Percentiles rank a stretch among this genome's conserved stretches.
These are phyloP conservation scores for Physocephala rufipes DNA, from an alignment of 2,888 invertebrate genomes.

Conservation along the genomic window DNA sequence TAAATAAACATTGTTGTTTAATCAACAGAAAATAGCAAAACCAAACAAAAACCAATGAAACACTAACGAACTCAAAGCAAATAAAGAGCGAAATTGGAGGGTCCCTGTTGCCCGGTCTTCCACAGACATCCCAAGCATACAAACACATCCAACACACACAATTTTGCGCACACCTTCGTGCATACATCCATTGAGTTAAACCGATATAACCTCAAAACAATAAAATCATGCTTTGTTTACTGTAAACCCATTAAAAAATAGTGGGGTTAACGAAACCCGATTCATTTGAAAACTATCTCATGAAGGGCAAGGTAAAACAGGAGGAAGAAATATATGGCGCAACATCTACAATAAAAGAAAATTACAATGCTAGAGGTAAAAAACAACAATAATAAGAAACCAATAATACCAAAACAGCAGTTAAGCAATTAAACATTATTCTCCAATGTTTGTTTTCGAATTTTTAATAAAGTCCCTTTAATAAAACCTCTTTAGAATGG, in stretches of 20 bases:
- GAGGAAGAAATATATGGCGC: too few relatives aligned
- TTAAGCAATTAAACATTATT: too few relatives aligned
- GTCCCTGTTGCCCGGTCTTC: too few relatives aligned
- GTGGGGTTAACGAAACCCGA: not conserved
- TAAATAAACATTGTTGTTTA: conserved; percentile 28
- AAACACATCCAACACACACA: not conserved
- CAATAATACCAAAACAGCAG: too few relatives aligned
- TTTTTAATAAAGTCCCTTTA: too few relatives aligned
- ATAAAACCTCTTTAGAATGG: too few relatives aligned
- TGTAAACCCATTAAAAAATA: conserved; percentile 3
- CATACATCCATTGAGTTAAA: not conserved
- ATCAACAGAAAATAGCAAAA: conserved; percentile 25
- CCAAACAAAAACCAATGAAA: conserved; percentile 14
- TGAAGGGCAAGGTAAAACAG: too few relatives aligned
- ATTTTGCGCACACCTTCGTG: not conserved
- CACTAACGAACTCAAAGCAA: conserved; percentile 25
- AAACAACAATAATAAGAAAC: too few relatives aligned
- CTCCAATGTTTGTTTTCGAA: too few relatives aligned
- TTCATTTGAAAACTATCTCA: too few relatives aligned
- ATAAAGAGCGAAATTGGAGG: not conserved
- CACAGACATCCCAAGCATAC: not conserved
- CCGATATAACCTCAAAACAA: not conserved
- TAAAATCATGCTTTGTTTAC: conserved; percentile 14
- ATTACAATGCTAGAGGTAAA: too few relatives aligned
- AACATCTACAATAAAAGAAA: too few relatives aligned